Evolutionary conservation across 2,888 invertebrate genomes (phyloP), one percentile per base, ranked within the genome.

Genomic region (Carcina quercana): DNA sequence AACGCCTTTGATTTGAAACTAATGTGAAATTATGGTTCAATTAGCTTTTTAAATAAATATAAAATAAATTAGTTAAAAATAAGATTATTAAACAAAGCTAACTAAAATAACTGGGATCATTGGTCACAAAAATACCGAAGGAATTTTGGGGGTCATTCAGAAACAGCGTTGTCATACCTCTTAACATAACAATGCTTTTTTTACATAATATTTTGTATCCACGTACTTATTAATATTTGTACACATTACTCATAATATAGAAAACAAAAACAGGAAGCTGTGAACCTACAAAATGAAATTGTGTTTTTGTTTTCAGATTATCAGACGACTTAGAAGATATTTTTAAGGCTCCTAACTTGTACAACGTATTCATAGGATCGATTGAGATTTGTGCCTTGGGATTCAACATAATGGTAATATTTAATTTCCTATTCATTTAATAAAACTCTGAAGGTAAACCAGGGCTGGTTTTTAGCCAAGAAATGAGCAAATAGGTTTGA

Each of bases 381-480:
- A 27, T 76, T 17, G 63, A 70, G 54, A 79, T 79, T 51, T 80
- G 80, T 40, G 78, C 70, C 15, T 61, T 78, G 6, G 75, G 76
- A 31, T 80, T 80, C 43, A 76, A 72, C 54, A 52, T 80, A 38
- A 70, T 66, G 61, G 80, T 79, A 59, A 14, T 17, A 17, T 17
- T 17, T 17, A 7, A 5, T 5, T 17, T 17, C 7, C 5, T 17
- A 17, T 17, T 5, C 7, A 17, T 7, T 17, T 17, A 17, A 17
- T 17, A 17, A 7, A 7, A 17, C 17, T 17, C 4, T 17, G 17
- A 4, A 17, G 5, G 17, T 7, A 17, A 7, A 17, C 17, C 17
- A 17, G 7, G 17, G 7, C 17, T 17, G 17, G 7, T 17, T 17
- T 17, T 17, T n/a, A n/a, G n/a, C n/a, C n/a, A n/a, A n/a, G n/a